phyloP scores from a whole-genome alignment of 2,888 invertebrate species.

The Podabrus alpinus region DNA sequence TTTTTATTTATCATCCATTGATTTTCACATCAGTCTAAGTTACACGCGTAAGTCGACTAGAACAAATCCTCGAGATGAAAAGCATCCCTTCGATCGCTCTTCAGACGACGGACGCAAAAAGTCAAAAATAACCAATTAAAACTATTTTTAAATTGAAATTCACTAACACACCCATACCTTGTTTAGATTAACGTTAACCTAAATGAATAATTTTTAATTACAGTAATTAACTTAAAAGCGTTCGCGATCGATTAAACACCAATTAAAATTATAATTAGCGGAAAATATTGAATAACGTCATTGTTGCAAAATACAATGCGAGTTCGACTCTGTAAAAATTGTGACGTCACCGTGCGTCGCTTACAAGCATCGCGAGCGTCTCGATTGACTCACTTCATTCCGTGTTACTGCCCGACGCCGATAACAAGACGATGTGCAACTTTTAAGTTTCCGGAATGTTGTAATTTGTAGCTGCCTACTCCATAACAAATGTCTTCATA shows the following conservation, averaged over 20 bases:
- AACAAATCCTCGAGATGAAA: neutral
- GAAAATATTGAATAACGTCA: neutral
- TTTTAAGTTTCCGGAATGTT: slow-evolving; percentile 19
- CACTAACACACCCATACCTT: neutral
- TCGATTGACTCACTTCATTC: slow-evolving; percentile 20
- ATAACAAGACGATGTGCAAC: slow-evolving; percentile 25
- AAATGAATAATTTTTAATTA: neutral
- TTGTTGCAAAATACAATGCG: neutral
- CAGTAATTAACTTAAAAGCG: neutral
- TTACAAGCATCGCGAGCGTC: slow-evolving; percentile 26
- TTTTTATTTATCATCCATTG: slow-evolving; percentile 1
- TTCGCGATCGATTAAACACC: neutral
- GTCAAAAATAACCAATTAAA: neutral
- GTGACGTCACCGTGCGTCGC: slow-evolving; percentile 26
- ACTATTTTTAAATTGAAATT: neutral
- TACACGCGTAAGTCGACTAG: neutral
- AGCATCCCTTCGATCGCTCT: neutral
- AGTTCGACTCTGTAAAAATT: slow-evolving; percentile 16
- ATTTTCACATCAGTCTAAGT: neutral
- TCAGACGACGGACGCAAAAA: neutral
- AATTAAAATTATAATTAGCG: neutral
- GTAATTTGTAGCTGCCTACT: slow-evolving; percentile 19
- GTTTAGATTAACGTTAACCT: neutral
- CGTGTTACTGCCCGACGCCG: slow-evolving; percentile 22
- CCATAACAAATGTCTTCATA: neutral